A percentile compares a stretch with the other conserved stretches of the same genome.
Conservation (phyloP, 2,888 invertebrate genomes). For the Sympetrum striolatum region DNA sequence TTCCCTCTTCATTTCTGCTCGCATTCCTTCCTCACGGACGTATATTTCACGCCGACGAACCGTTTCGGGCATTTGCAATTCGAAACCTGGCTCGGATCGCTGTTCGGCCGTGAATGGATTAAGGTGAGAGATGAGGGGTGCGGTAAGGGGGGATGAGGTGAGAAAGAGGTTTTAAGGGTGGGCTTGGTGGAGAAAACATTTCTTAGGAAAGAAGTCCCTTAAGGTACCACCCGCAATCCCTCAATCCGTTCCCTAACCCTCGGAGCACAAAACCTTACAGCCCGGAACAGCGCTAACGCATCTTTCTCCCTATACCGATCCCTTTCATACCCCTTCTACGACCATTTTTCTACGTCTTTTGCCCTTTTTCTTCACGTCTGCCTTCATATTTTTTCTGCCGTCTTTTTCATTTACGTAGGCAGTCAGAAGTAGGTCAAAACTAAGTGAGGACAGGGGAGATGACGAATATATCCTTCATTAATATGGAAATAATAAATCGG, state of each 20-base stretch:
- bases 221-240: not conserved
- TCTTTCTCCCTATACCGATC: not conserved
- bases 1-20: not conserved
- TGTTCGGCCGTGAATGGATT: constrained; percentile 14
- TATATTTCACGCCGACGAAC: constrained; percentile 11
- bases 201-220: not conserved
- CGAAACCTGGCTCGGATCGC: not conserved
- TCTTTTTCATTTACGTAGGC: too few species aligned
- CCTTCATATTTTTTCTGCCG: too few species aligned
- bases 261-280: not conserved
- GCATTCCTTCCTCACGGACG: not conserved
- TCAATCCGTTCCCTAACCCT: not conserved
- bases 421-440: too few species aligned
- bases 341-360: not conserved
- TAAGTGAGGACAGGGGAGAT: too few species aligned
- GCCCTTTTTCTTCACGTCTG: not conserved
- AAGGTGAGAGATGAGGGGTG: not conserved
- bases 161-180: not conserved
- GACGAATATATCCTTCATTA: too few species aligned
- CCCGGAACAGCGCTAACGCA: not conserved
- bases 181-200: not conserved
- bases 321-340: not conserved
- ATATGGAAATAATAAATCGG: too few species aligned
- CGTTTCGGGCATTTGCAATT: constrained; percentile 31
- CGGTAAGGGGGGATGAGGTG: not conserved